These are phyloP conservation scores for Bungarus multicinctus DNA, from an alignment of 2,113 vertebrate species.

Conservation along the genomic window DNA sequence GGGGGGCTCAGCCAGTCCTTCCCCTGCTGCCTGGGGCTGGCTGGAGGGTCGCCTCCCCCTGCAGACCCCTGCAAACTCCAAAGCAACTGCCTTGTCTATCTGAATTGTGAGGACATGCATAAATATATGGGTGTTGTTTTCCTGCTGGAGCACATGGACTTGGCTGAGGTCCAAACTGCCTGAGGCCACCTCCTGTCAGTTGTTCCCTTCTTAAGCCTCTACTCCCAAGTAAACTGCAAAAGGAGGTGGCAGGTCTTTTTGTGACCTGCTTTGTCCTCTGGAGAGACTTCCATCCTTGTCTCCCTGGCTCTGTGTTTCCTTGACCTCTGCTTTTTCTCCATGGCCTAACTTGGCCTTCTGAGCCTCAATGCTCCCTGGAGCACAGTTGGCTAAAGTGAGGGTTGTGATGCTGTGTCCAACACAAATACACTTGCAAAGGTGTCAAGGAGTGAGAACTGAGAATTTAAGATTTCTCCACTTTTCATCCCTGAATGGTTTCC, in stretches of 20 bases:
- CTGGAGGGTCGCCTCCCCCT: background rate
- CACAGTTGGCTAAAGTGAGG: background rate
- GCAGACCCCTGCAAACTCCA: background rate
- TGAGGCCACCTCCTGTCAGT: background rate
- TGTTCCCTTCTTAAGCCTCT: background rate
- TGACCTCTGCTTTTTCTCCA: background rate
- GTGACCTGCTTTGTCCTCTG: background rate
- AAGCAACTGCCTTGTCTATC: background rate
- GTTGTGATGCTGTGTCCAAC: background rate
- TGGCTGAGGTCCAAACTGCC: background rate
- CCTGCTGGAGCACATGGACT: background rate
- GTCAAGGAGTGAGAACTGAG: background rate
- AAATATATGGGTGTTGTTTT: background rate
- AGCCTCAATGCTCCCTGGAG: background rate
- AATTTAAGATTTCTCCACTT: background rate
- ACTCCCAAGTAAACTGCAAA: background rate
- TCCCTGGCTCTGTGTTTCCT: background rate
- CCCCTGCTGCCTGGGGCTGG: background rate
- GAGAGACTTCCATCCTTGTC: background rate
- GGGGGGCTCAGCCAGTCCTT: background rate
- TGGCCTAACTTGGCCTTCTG: background rate
- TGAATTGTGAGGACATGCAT: accelerated
- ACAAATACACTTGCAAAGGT: background rate
- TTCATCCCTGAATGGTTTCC: background rate
- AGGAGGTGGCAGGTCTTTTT: background rate